Percentiles rank a stretch among this genome's conserved stretches.
phyloP scores from a whole-genome alignment of 2,888 invertebrate genomes.

The Fissipunctia ypsillon region DNA sequence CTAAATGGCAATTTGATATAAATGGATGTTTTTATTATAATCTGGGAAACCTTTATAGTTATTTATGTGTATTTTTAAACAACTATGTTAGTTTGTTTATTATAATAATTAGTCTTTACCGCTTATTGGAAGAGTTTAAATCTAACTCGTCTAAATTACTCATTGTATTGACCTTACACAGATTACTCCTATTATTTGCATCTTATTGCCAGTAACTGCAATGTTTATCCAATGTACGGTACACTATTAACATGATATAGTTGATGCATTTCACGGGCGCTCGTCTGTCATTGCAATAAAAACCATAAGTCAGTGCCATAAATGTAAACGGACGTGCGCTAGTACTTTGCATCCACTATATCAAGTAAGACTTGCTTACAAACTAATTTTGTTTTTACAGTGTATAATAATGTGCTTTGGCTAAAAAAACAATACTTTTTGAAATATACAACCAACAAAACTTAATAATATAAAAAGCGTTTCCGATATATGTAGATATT shows the following conservation, averaged over 20 bases:
- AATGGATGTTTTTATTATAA: conserved; percentile 13
- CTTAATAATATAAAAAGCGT: conserved; percentile 44
- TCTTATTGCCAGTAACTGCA: conserved; percentile 38
- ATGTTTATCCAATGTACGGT: conserved; percentile 31
- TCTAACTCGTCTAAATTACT: conserved; percentile 45
- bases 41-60: conserved; percentile 7
- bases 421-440: conserved; percentile 22
- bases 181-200: conserved; percentile 30
- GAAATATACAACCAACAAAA: conserved; percentile 31
- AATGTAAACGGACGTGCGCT: not conserved
- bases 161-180: conserved; percentile 35
- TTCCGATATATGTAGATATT: conserved; percentile 41
- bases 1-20: conserved; percentile 33
- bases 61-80: conserved; percentile 27
- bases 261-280: conserved; percentile 1
- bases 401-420: conserved; percentile 27
- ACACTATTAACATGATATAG: conserved; percentile 16
- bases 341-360: conserved; percentile 2
- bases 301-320: not conserved
- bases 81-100: conserved; percentile 36
- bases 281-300: conserved; percentile 4
- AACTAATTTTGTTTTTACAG: conserved; percentile 22
- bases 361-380: conserved; percentile 24
- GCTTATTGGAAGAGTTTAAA: conserved; percentile 55
- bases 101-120: conserved; percentile 62